Base-by-base conservation (phyloP, 2,113 vertebrate species). In the Gobius niger region DNA sequence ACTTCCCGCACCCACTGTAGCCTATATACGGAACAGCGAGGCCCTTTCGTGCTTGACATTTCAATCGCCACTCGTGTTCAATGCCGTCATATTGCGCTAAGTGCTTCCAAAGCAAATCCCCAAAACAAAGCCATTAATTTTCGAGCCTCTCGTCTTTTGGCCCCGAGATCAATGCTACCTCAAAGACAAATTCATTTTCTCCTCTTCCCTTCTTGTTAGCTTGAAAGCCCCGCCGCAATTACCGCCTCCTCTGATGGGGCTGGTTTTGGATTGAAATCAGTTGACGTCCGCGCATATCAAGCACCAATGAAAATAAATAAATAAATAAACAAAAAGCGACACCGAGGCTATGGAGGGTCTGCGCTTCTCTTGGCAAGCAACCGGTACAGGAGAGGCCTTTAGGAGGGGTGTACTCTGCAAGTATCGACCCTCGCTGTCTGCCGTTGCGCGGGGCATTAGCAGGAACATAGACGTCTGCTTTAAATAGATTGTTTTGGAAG, bases 121-220 rank as follows among this genome's bases (percentile, higher is more conserved):
- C 18, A 54, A 81, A 81, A 74, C 53, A 75, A 82, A 34, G 24
- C 24, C 24, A 34, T 34, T 34, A 34, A 34, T 34, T 34, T 34
- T 34, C 3, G 24, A 34, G 84, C 69, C 70, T 75, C 67, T 78
- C 56, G 40, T 49, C 83, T 71, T 86, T 83, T 78, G 77, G 68
- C 70, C 65, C 51, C 73, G 47, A 75, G 86, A 91, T 90, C 88
- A 87, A 91, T 90, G 80, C 68, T 67, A 77, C 81, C 87, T 85
- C 74, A 68, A 83, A 82, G 81, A 86, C 82, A 84, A 88, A 90
- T 89, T 85, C 46, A 83, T 89, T 87, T 88, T 84, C 82, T 83
- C 74, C 72, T 83, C 13, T 82, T 85, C 73, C 73, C 60, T 76
- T 69, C 78, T 75, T 72, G 84, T 90, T 84, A 87, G 76, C 72